These are phyloP conservation scores for Tigriopus japonicus DNA, from an alignment of 1,140 invertebrate genomes.

Conservation along the genomic window DNA sequence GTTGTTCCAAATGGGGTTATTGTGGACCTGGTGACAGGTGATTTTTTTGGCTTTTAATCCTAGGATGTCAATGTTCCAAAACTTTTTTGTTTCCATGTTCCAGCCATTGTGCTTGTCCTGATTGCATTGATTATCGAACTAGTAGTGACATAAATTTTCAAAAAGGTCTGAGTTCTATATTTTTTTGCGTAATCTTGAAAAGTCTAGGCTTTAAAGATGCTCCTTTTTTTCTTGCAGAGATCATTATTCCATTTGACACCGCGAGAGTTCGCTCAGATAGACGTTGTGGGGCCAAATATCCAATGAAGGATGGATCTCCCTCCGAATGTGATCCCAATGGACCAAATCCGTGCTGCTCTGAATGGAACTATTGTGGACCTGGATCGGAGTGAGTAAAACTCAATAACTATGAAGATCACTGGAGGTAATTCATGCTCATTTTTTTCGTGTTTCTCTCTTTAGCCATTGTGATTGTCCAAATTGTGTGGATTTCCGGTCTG, in stretches of 20 bases:
- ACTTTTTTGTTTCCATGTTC: no score
- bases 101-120: neutral
- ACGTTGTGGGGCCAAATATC: conserved; percentile 18
- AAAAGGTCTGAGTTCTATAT: no score
- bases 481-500: neutral
- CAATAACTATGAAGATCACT: no score
- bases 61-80: no score
- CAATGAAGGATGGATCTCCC: conserved; percentile 13
- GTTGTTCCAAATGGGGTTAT: conserved; percentile 20
- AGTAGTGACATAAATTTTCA: no score
- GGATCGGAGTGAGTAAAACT: conserved; percentile 6
- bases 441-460: no score
- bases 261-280: conserved; percentile 15
- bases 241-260: neutral
- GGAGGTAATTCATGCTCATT: no score
- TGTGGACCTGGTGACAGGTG: conserved; percentile 18
- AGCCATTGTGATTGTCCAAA: neutral
- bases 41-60: no score
- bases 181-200: no score
- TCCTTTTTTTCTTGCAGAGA: no score
- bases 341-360: conserved; percentile 18
- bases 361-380: conserved; percentile 20
- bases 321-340: conserved; percentile 18
- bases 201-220: no score
- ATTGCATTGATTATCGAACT: neutral